Evolutionary conservation across 2,113 vertebrate genomes (phyloP).

Genomic region (Castor canadensis): DNA sequence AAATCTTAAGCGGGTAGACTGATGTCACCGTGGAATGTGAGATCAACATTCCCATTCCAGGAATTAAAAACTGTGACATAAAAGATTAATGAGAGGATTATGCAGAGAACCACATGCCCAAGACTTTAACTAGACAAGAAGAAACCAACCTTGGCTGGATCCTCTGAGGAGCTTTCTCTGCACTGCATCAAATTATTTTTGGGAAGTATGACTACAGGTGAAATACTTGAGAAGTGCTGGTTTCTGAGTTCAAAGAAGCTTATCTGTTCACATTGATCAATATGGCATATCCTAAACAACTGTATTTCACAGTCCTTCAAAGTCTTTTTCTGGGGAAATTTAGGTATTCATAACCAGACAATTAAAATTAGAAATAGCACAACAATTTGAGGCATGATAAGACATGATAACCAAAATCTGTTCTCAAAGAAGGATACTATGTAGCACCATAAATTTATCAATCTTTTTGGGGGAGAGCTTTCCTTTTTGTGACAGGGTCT

Average conservation of each 20-base stretch:
- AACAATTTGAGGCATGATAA: background rate
- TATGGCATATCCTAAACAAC: background rate
- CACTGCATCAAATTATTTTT: background rate
- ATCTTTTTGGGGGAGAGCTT: no score
- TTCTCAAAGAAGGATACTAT: background rate
- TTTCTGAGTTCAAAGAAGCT: background rate
- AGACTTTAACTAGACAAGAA: background rate
- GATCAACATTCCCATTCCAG: background rate
- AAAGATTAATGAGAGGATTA: constrained; percentile 17
- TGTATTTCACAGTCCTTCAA: background rate
- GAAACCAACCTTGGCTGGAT: background rate
- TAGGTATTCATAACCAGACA: background rate
- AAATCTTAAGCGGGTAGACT: background rate
- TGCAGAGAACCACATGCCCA: background rate
- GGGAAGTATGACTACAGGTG: background rate
- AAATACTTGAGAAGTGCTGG: background rate
- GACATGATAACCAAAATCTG: background rate
- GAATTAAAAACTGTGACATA: constrained; percentile 9
- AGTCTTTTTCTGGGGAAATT: background rate
- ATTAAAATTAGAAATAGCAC: constrained; percentile 35
- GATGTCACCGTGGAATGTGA: background rate
- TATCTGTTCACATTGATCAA: background rate
- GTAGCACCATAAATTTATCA: background rate
- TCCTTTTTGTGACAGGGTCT: no score
- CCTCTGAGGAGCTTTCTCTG: background rate